Evolutionary conservation across 2,113 vertebrate genomes (phyloP), one percentile per base, ranked within the genome.

Genomic region (Rhizomys pruinosus): DNA sequence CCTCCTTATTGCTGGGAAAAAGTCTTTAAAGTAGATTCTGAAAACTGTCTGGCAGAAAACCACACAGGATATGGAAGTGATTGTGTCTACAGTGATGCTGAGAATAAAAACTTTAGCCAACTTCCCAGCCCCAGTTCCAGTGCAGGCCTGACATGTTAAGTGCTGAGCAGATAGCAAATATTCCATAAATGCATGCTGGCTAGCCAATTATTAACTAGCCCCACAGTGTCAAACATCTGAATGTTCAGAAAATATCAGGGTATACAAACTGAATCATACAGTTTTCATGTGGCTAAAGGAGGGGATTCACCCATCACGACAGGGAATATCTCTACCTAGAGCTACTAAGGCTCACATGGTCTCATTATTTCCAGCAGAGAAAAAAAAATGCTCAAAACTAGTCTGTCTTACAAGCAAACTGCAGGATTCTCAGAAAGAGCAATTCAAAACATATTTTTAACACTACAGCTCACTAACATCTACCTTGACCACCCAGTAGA

Each of bases 21-120:
- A 59, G 27, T 72, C 57, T 39, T 82, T 81, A 25, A 32, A 73
- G 61, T 32, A 3, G 20, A 73, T 61, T 63, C n/a, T 91, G 57
- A 32, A 66, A 94, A 32, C 12, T 15, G 44, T 87, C 59, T 69
- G 76, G 16, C 29, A 27, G 39, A 92, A 84, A 84, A 79, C 39
- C 63, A 19, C 17, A 20, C 27, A 61, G 57, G 23, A 39, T 10
- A 37, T 17, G 42, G 29, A 37, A 92, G 39, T 78, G 57, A 72
- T 11, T 81, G 9, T 42, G 39, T 80, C 39, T 84, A n/a, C 72
- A 76, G 85, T 39, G 63, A 86, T 7, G 11, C 0, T 25, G 25
- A 87, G 79, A 84, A 63, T 25, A 57, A 69, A 93, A 91, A 77
- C 42, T 19, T 78, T 25, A 82, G n/a, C 82, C 86, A 59, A 32